Evolutionary conservation across 2,113 vertebrate species (phyloP).

Genomic region (Murina feae): DNA sequence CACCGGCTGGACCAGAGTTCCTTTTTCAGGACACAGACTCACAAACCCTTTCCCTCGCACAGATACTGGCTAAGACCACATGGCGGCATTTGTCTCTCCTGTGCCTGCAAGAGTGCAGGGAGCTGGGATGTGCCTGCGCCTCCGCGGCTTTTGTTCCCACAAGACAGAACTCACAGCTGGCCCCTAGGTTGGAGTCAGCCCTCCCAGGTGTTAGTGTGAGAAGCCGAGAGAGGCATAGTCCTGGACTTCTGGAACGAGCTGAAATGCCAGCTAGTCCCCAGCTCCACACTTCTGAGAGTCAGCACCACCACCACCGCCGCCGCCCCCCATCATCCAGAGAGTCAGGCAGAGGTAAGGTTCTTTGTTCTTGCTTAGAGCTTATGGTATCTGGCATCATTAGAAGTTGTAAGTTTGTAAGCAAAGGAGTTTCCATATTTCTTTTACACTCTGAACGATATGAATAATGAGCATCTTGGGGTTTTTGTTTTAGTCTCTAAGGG

Average conservation of each 20-base stretch:
- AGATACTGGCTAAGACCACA: background rate
- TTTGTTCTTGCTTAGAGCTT: background rate
- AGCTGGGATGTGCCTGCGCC: rapidly evolving
- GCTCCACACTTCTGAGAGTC: too few relatives aligned
- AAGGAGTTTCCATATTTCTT: background rate
- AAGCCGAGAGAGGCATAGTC: background rate
- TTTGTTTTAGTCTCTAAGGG: background rate
- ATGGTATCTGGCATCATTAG: background rate
- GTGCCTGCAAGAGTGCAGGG: background rate
- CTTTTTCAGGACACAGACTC: background rate
- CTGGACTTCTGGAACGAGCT: background rate
- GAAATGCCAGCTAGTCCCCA: background rate
- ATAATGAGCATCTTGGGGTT: background rate
- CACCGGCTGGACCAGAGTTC: background rate
- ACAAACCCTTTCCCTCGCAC: rapidly evolving
- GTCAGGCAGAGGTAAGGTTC: rapidly evolving
- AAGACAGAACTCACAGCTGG: background rate
- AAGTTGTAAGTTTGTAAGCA: background rate
- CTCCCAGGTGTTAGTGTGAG: background rate
- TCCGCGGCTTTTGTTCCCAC: rapidly evolving
- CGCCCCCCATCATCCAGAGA: background rate
- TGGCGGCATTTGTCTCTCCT: too few relatives aligned
- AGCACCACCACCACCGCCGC: too few relatives aligned
- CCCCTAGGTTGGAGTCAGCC: background rate
- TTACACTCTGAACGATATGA: background rate